These are phyloP conservation scores for Drosophila colorata DNA, from an alignment of 2,888 invertebrate species.

Conservation along the genomic window DNA sequence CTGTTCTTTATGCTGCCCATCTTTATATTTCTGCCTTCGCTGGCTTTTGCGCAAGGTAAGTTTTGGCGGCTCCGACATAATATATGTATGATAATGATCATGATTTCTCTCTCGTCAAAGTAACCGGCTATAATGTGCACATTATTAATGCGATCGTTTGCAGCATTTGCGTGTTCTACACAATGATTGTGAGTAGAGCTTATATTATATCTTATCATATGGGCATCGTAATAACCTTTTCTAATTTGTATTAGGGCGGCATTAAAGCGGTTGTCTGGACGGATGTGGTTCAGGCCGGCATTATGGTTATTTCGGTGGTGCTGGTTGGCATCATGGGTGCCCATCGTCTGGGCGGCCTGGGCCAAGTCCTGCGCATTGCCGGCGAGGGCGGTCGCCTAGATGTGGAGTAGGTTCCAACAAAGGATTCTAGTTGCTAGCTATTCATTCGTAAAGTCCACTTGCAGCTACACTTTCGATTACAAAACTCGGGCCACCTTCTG, in stretches of 20 bases:
- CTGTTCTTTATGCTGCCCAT: conserved; percentile 81
- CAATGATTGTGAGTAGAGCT: conserved; percentile 86
- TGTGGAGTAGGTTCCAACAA: conserved; percentile 78
- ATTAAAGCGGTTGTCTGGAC: conserved; percentile 87
- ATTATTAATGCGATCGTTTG: conserved; percentile 86
- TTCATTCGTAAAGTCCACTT: conserved; percentile 20
- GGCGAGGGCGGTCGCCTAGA: conserved; percentile 83
- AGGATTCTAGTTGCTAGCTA: neutral
- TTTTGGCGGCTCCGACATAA: neutral
- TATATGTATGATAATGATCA: neutral
- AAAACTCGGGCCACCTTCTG: conserved; percentile 88
- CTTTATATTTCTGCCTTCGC: conserved; percentile 82
- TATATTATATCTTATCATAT: neutral
- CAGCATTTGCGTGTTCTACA: conserved; percentile 87
- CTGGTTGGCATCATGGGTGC: conserved; percentile 84
- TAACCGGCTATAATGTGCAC: conserved; percentile 87
- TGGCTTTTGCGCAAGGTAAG: conserved; percentile 84
- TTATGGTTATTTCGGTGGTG: conserved; percentile 84
- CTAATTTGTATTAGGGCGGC: conserved; percentile 82
- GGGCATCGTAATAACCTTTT: neutral
- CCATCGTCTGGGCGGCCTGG: conserved; percentile 84
- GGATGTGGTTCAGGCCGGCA: conserved; percentile 85
- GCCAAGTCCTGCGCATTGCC: conserved; percentile 82
- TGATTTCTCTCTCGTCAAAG: conserved; percentile 70
- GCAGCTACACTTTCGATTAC: conserved; percentile 87